Evolutionary conservation across 2,113 vertebrate species (phyloP).

Genomic region (Xiphophorus hellerii): DNA sequence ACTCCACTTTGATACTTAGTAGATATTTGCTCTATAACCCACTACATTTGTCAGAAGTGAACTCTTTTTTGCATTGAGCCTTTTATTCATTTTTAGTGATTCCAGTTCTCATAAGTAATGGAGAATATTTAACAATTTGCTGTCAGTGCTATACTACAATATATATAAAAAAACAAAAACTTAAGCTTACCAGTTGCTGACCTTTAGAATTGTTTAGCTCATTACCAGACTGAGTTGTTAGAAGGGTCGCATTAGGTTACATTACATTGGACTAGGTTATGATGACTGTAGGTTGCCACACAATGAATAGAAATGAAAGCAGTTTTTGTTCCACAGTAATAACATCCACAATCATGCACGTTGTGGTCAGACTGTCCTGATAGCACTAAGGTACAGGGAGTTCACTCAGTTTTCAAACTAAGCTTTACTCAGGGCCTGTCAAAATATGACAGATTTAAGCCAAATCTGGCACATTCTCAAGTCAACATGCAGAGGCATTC

Average conservation of each 20-base stretch:
- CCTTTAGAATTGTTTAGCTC: constrained; percentile 12
- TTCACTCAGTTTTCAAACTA: no score
- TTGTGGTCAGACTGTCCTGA: not conserved
- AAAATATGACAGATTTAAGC: not conserved
- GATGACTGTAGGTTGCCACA: constrained; percentile 2
- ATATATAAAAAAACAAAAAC: no score
- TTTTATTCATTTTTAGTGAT: not conserved
- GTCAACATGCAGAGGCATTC: not conserved
- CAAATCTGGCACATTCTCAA: constrained; percentile 7
- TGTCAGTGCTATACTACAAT: constrained; percentile 23
- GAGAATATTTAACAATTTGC: constrained; percentile 27
- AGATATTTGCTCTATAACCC: not conserved
- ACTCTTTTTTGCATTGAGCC: not conserved
- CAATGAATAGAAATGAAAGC: not conserved
- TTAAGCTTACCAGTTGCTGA: constrained; percentile 2
- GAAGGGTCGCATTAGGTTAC: constrained; percentile 22
- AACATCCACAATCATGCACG: not conserved
- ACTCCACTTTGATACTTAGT: not conserved
- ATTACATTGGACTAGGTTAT: constrained; percentile 16
- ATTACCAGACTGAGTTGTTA: constrained; percentile 29
- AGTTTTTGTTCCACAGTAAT: not conserved
- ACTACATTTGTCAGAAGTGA: not conserved
- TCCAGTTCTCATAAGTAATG: constrained; percentile 11
- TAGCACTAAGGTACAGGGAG: not conserved
- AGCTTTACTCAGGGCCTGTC: no score